phyloP scores from a whole-genome alignment of 2,113 vertebrate species.

The Raja brachyura region DNA sequence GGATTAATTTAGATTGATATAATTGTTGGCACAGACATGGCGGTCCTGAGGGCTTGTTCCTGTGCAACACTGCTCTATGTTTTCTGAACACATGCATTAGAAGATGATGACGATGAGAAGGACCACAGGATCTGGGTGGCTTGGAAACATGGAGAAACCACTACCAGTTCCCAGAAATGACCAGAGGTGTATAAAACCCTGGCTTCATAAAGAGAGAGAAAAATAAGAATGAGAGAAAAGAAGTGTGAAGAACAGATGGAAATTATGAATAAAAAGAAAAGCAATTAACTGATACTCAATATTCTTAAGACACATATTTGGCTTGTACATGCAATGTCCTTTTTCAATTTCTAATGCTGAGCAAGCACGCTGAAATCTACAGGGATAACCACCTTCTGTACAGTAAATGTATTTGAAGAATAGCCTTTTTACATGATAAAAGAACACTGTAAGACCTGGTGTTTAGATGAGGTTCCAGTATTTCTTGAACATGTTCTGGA shows the following conservation, averaged over 20 bases:
- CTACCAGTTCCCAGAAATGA: too few species aligned
- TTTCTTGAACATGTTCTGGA: constrained; percentile 92
- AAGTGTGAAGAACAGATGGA: background rate
- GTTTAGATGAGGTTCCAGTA: constrained; percentile 91
- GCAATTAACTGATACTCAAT: background rate
- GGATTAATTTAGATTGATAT: too few species aligned
- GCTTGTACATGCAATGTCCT: background rate
- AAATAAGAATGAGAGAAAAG: too few species aligned
- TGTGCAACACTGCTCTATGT: too few species aligned
- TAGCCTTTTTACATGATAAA: background rate
- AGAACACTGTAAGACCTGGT: constrained; percentile 66
- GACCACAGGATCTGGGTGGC: too few species aligned
- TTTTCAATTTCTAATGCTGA: background rate
- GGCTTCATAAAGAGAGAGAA: too few species aligned
- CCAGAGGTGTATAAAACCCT: too few species aligned
- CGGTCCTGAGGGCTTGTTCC: too few species aligned
- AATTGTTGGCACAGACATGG: too few species aligned
- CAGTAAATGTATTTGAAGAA: background rate
- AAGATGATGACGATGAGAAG: too few species aligned
- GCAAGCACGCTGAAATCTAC: background rate
- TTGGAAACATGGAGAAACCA: too few species aligned
- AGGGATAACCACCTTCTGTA: background rate
- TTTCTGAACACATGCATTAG: too few species aligned
- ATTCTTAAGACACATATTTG: background rate
- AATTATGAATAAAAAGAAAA: background rate